Evolutionary conservation across 2,113 vertebrate genomes (phyloP).

Genomic region (Lagenorhynchus albirostris): DNA sequence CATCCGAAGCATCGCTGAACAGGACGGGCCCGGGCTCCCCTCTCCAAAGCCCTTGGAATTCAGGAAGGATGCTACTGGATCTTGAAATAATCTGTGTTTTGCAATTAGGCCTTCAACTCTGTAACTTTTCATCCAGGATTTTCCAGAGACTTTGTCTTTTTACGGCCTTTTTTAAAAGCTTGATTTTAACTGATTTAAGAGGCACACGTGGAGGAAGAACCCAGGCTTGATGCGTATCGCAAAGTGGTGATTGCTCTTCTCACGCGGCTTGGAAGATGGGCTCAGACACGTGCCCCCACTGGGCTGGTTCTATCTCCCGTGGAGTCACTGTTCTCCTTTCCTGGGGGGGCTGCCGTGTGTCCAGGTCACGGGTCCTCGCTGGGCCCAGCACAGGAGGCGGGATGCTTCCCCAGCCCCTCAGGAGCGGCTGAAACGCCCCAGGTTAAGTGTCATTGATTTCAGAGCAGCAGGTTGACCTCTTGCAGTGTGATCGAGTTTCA

Average conservation of each 20-base stretch:
- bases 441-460: constrained; percentile 3
- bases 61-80: accelerated
- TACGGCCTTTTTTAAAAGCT: too few species aligned
- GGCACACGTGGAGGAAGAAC: accelerated
- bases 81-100: neutral
- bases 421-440: accelerated
- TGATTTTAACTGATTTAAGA: neutral
- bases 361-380: neutral
- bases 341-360: accelerated
- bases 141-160: neutral
- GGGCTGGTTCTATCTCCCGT: too few species aligned
- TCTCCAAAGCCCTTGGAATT: neutral
- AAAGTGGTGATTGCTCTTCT: accelerated
- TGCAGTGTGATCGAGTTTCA: neutral
- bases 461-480: neutral
- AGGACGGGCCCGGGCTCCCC: neutral
- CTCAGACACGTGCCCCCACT: accelerated
- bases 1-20: accelerated
- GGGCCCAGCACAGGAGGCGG: neutral
- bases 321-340: accelerated
- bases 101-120: accelerated
- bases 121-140: too few species aligned
- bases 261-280: neutral
- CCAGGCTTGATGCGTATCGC: accelerated
- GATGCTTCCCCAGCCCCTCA: accelerated